phyloP scores from a whole-genome alignment of 2,113 vertebrate species.

The Sinocyclocheilus grahami region DNA sequence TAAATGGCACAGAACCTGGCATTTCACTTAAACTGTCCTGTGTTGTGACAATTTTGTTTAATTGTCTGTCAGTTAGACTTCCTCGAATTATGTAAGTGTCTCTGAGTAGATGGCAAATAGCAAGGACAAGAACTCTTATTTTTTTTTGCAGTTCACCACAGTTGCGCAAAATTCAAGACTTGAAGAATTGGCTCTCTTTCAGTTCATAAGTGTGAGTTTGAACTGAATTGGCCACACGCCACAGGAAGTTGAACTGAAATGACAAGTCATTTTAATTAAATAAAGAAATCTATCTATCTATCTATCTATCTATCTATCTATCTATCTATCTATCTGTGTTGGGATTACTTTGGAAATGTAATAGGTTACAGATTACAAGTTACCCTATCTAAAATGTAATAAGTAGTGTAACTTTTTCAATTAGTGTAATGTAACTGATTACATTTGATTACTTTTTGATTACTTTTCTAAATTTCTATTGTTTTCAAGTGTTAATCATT shows the following conservation, averaged over 20 bases:
- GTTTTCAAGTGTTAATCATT: no score
- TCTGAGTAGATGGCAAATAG: neutral
- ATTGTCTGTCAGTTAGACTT: neutral
- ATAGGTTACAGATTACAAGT: no score
- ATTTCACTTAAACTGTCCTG: neutral
- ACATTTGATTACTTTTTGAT: no score
- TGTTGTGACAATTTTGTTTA: neutral
- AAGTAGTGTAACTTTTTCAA: no score
- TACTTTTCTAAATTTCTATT: no score
- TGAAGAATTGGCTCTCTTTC: neutral
- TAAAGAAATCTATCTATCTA: no score
- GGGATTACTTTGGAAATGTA: no score
- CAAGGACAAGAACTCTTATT: neutral
- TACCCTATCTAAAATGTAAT: no score
- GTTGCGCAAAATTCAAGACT: neutral
- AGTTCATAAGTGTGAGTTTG: neutral
- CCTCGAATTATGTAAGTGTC: neutral
- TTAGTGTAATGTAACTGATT: no score
- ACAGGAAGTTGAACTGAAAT: neutral
- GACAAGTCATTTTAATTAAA: neutral
- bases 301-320: no score
- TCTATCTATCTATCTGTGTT: no score
- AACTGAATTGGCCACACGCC: neutral
- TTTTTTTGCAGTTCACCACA: neutral
- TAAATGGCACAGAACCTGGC: neutral